Conservation (phyloP, 1,140 invertebrate genomes). For the Polypedilum pembai region DNA sequence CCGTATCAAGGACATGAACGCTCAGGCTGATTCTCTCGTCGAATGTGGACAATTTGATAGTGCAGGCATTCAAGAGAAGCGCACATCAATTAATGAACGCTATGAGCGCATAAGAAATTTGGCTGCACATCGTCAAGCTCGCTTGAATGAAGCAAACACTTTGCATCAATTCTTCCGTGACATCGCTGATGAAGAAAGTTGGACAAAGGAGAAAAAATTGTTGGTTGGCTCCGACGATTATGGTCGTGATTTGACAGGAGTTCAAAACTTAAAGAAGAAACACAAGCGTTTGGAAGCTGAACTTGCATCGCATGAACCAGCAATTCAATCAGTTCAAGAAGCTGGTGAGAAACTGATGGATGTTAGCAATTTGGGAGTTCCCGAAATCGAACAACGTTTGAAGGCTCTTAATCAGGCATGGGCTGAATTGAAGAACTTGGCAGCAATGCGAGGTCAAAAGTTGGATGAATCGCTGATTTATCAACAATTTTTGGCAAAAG, state of each 20-base stretch:
- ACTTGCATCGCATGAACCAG: constrained; percentile 89
- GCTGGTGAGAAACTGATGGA: constrained; percentile 95
- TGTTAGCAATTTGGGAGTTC: constrained; percentile 91
- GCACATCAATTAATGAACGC: constrained; percentile 87
- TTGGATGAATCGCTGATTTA: constrained; percentile 87
- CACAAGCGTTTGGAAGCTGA: constrained; percentile 96
- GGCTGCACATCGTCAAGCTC: constrained; percentile 80
- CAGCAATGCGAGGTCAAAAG: constrained; percentile 80
- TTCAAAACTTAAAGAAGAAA: constrained; percentile 97
- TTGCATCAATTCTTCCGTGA: constrained; percentile 99
- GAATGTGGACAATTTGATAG: constrained; percentile 93
- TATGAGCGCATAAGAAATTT: constrained; percentile 89
- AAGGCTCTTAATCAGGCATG: constrained; percentile 81
- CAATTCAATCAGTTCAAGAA: constrained; percentile 94
- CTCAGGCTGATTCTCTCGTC: constrained; percentile 87
- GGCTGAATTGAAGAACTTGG: constrained; percentile 83
- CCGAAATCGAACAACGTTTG: constrained; percentile 87
- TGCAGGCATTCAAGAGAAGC: constrained; percentile 85
- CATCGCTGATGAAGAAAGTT: constrained; percentile 99
- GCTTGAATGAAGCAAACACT: constrained; percentile 92
- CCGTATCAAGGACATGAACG: constrained; percentile 91
- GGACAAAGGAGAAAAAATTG: constrained; percentile 99
- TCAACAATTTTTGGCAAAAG: constrained; percentile 95
- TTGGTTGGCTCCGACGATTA: constrained; percentile 97
- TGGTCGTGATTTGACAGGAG: constrained; percentile 93